Evolutionary conservation across 2,888 invertebrate genomes (phyloP).

Genomic region (Cheilosia soror): DNA sequence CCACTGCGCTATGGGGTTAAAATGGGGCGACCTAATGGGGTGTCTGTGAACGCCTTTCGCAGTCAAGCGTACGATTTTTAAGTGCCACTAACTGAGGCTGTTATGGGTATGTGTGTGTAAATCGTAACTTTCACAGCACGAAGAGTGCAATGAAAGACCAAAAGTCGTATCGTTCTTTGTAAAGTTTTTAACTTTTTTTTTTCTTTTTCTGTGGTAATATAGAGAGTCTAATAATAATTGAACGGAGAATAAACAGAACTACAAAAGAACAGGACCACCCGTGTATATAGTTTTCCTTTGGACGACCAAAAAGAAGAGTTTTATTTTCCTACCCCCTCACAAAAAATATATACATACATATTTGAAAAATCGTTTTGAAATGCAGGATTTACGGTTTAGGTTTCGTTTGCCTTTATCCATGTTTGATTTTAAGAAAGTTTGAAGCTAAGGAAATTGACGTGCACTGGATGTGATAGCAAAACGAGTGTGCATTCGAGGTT

Average conservation of each 20-base stretch:
- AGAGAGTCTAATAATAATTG: constrained; percentile 46
- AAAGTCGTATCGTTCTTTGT: constrained; percentile 51
- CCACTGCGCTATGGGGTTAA: not conserved
- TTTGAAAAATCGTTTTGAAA: constrained; percentile 24
- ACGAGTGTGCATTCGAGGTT: constrained; percentile 15
- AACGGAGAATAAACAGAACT: constrained; percentile 38
- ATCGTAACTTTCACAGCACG: constrained; percentile 31
- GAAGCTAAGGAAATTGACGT: constrained; percentile 16
- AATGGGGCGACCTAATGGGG: constrained; percentile 23
- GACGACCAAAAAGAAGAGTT: constrained; percentile 15
- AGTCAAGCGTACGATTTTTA: constrained; percentile 45
- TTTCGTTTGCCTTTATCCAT: constrained; percentile 8
- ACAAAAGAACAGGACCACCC: constrained; percentile 32
- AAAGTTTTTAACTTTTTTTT: constrained; percentile 14
- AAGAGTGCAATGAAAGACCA: constrained; percentile 39
- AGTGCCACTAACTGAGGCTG: constrained; percentile 37
- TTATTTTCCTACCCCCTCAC: not conserved
- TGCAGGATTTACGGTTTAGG: constrained; percentile 28
- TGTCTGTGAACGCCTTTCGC: constrained; percentile 45
- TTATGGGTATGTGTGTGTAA: not conserved
- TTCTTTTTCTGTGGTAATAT: constrained; percentile 4
- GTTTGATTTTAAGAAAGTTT: constrained; percentile 9
- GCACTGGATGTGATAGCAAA: constrained; percentile 5
- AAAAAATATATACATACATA: not conserved
- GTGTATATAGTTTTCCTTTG: constrained; percentile 5